Evolutionary conservation across 1,140 invertebrate species (phyloP).

Genomic region (Odontomachus brunneus): DNA sequence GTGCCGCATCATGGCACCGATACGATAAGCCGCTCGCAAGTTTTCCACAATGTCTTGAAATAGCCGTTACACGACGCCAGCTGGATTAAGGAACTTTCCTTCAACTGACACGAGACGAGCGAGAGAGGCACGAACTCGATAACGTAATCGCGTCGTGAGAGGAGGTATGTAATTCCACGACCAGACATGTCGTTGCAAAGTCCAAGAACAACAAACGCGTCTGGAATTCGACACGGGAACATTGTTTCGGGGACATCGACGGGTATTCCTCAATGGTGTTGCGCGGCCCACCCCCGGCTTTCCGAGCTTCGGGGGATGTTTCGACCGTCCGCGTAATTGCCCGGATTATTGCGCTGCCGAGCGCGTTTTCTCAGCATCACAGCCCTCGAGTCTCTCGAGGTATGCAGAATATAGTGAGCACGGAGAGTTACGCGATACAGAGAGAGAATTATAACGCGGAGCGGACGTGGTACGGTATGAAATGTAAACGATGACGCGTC

Average conservation of each 20-base stretch:
- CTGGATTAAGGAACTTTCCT: conserved; percentile 53
- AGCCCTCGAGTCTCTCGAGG: too few species aligned
- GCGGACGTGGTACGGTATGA: not conserved
- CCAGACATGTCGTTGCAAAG: conserved; percentile 24
- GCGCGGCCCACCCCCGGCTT: too few species aligned
- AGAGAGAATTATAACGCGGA: too few species aligned
- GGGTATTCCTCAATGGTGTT: too few species aligned
- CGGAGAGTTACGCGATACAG: too few species aligned
- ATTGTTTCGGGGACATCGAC: too few species aligned
- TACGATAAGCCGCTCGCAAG: conserved; percentile 32
- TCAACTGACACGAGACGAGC: conserved; percentile 14
- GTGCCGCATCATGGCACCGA: not conserved
- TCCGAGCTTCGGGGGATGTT: not conserved
- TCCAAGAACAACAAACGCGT: conserved; percentile 12
- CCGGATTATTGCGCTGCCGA: too few species aligned
- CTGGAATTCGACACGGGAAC: conserved; percentile 1
- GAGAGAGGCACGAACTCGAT: conserved; percentile 46
- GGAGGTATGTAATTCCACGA: not conserved
- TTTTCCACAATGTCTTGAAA: conserved; percentile 12
- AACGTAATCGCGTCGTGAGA: conserved; percentile 23
- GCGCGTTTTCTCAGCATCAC: too few species aligned
- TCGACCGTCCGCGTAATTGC: too few species aligned
- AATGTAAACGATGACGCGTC: conserved; percentile 27
- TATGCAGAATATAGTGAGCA: too few species aligned
- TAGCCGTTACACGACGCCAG: conserved; percentile 6